A percentile compares a stretch with the other conserved stretches of the same genome.
phyloP scores from a whole-genome alignment of 1,140 invertebrate species.

The Drosophila tani region DNA sequence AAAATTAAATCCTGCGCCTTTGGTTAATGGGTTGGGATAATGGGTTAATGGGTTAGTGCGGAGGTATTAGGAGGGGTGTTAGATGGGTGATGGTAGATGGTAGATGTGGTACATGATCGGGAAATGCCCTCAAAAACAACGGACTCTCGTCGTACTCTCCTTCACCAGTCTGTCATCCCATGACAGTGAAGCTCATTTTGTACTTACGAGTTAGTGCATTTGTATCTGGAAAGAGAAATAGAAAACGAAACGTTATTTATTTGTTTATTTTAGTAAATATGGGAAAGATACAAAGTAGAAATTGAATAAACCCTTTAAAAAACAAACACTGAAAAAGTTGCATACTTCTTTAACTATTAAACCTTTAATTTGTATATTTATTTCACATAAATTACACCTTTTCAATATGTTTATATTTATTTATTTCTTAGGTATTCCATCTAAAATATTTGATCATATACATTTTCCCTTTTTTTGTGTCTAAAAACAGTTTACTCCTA shows the following conservation, averaged over 20 bases:
- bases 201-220: constrained; percentile 72
- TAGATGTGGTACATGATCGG: background rate
- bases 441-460: too few species aligned
- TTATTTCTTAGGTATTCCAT: too few species aligned
- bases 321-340: too few species aligned
- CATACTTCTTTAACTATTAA: too few species aligned
- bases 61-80: background rate
- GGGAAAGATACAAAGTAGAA: too few species aligned
- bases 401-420: too few species aligned
- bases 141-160: background rate
- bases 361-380: too few species aligned
- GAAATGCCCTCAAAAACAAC: background rate
- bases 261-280: too few species aligned
- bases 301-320: too few species aligned
- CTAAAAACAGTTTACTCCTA: too few species aligned
- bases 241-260: constrained; percentile 1
- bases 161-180: background rate
- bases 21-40: background rate
- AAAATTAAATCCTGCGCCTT: background rate
- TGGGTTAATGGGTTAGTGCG: constrained; percentile 1
- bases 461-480: too few species aligned
- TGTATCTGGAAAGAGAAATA: constrained; percentile 54
- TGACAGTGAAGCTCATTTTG: background rate
- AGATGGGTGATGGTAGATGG: background rate
- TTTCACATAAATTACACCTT: too few species aligned